These are phyloP conservation scores for Pelvicachromis taeniatus DNA, from an alignment of 2,113 vertebrate genomes.

Conservation along the genomic window DNA sequence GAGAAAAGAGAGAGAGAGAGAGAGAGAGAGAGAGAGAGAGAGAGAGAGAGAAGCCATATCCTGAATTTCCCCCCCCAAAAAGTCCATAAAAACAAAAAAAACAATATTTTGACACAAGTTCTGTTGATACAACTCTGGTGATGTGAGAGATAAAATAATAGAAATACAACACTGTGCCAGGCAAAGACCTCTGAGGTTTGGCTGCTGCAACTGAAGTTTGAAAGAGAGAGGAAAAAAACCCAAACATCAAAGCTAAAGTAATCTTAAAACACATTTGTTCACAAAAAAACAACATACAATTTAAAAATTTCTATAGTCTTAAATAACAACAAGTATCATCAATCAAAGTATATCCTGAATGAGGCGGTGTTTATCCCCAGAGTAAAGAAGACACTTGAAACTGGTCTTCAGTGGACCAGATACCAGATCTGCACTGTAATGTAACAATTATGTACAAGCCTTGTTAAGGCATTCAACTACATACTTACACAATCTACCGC, in stretches of 20 bases:
- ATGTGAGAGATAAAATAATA: constrained; percentile 45
- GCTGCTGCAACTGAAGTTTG: constrained; percentile 43
- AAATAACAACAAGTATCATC: constrained; percentile 51
- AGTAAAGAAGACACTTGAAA: constrained; percentile 66
- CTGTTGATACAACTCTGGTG: constrained; percentile 45
- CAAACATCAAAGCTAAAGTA: constrained; percentile 32
- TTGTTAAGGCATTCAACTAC: constrained; percentile 28
- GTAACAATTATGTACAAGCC: constrained; percentile 61
- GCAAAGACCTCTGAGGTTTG: constrained; percentile 51
- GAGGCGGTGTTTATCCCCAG: constrained; percentile 37
- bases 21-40: not conserved
- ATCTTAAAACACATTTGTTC: constrained; percentile 53
- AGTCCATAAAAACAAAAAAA: constrained; percentile 13
- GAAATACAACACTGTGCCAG: constrained; percentile 65
- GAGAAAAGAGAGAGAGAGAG: not conserved
- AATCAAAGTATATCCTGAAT: constrained; percentile 55
- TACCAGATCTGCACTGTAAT: constrained; percentile 59
- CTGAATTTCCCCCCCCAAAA: constrained; percentile 26
- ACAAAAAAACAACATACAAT: constrained; percentile 43
- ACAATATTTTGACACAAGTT: constrained; percentile 48
- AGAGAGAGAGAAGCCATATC: constrained; percentile 25
- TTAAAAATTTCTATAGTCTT: constrained; percentile 46
- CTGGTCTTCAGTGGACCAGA: constrained; percentile 59
- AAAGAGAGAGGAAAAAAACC: not conserved
- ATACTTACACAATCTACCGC: constrained; percentile 38